Percentiles rank a stretch among this genome's conserved stretches.
Evolutionary conservation across 1,140 invertebrate species (phyloP).

Genomic region (Heliconius hermathena): DNA sequence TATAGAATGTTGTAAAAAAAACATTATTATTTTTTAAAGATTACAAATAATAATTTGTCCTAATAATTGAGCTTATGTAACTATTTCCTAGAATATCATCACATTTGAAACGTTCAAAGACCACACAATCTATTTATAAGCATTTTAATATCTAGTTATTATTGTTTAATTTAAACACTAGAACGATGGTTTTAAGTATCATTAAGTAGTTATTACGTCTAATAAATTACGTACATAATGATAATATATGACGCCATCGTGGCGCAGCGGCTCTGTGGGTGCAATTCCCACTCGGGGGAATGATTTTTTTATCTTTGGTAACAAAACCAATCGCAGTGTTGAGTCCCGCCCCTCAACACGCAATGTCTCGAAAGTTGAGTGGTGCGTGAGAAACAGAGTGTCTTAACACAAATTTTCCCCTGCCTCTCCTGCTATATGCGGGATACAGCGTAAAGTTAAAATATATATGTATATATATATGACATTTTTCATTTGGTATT

Average conservation of each 20-base stretch:
- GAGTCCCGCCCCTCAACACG: too few species aligned
- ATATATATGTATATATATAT: too few species aligned
- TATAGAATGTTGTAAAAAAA: background rate
- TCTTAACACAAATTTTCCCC: too few species aligned
- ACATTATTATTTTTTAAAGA: background rate
- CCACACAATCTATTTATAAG: background rate
- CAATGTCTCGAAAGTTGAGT: too few species aligned
- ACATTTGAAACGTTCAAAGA: background rate
- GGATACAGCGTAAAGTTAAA: too few species aligned
- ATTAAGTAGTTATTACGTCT: background rate
- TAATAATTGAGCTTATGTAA: background rate
- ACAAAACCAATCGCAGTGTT: too few species aligned
- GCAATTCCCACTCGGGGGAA: too few species aligned
- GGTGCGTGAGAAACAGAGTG: too few species aligned
- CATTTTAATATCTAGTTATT: constrained; percentile 7
- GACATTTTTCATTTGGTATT: too few species aligned
- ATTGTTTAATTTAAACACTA: background rate
- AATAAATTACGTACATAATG: background rate
- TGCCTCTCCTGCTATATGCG: too few species aligned
- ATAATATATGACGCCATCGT: background rate
- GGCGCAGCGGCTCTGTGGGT: too few species aligned
- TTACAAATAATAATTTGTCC: constrained; percentile 8
- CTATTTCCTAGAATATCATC: background rate
- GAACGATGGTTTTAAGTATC: background rate
- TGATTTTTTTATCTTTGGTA: too few species aligned